Evolutionary conservation across 2,113 vertebrate genomes (phyloP).

Genomic region (Hassar affinis): DNA sequence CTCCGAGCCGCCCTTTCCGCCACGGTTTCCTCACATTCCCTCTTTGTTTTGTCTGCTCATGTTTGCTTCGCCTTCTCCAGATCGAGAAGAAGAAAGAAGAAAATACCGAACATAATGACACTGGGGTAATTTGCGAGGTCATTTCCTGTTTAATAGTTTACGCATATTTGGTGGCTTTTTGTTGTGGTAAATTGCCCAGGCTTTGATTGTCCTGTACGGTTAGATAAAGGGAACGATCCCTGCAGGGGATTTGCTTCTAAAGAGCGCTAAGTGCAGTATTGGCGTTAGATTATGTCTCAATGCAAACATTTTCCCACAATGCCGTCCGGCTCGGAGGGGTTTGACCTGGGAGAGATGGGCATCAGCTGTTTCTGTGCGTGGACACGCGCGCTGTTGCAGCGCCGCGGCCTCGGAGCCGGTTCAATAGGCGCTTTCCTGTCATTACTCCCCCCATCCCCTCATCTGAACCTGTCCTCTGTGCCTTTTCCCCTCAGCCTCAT

Average conservation of each 20-base stretch:
- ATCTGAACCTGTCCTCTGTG: slow-evolving; percentile 40
- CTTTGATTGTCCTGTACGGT: slow-evolving; percentile 57
- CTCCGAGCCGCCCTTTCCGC: slow-evolving; percentile 35
- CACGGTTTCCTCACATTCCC: slow-evolving; percentile 45
- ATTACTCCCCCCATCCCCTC: slow-evolving; percentile 38
- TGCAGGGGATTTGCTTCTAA: slow-evolving; percentile 37
- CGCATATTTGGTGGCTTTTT: slow-evolving; percentile 65
- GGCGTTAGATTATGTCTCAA: slow-evolving; percentile 36
- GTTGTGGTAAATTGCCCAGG: slow-evolving; percentile 63
- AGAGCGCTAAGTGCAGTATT: not conserved
- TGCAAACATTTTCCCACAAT: not conserved
- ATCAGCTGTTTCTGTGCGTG: slow-evolving; percentile 39
- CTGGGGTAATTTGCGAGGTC: slow-evolving; percentile 64
- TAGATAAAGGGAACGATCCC: slow-evolving; percentile 36
- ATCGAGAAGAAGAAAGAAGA: slow-evolving; percentile 56
- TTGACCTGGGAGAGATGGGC: slow-evolving; percentile 21
- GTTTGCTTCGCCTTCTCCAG: slow-evolving; percentile 28
- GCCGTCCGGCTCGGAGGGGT: not conserved
- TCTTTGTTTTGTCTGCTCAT: slow-evolving; percentile 52
- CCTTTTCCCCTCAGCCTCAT: slow-evolving; percentile 28
- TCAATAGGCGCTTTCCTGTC: slow-evolving; percentile 51
- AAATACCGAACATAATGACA: slow-evolving; percentile 68
- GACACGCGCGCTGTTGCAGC: slow-evolving; percentile 17
- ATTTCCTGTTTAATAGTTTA: slow-evolving; percentile 66
- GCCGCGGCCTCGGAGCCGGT: slow-evolving; percentile 38